These are phyloP conservation scores for Epizoanthus rinbou DNA, from an alignment of 92 coral and sea anemone genomes.

Conservation along the genomic window DNA sequence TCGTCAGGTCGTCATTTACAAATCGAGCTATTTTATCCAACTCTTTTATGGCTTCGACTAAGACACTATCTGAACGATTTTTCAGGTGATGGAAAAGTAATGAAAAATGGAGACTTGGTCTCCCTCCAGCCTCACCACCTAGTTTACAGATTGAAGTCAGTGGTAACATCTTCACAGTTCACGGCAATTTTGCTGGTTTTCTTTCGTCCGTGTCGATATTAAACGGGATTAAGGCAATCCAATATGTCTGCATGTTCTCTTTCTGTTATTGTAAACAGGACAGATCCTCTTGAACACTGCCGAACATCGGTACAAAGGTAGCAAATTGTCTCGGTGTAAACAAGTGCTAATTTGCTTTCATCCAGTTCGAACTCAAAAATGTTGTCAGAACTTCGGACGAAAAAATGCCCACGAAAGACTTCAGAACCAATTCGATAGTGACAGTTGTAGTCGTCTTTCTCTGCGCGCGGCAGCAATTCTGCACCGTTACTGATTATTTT, in stretches of 20 bases:
- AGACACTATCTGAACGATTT: too few species aligned
- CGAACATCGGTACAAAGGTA: neutral
- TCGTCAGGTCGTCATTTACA: too few species aligned
- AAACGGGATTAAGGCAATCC: neutral
- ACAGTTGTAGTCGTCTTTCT: neutral
- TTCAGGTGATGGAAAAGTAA: too few species aligned
- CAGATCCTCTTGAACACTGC: neutral
- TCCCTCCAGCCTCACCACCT: too few species aligned
- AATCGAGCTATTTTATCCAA: too few species aligned
- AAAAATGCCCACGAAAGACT: neutral
- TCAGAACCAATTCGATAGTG: neutral
- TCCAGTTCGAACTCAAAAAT: neutral
- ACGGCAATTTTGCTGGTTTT: too few species aligned
- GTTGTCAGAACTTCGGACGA: neutral
- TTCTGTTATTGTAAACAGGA: neutral
- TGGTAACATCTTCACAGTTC: too few species aligned
- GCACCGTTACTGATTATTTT: neutral
- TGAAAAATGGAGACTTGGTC: too few species aligned
- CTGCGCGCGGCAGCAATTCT: neutral
- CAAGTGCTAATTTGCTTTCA: neutral
- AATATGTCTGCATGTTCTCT: constrained; percentile 4
- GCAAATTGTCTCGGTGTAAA: neutral
- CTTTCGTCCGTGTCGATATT: too few species aligned
- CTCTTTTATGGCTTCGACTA: too few species aligned
- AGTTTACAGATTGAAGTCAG: too few species aligned